Evolutionary conservation across 2,888 invertebrate genomes (phyloP).

Genomic region (Ochlodes sylvanus): DNA sequence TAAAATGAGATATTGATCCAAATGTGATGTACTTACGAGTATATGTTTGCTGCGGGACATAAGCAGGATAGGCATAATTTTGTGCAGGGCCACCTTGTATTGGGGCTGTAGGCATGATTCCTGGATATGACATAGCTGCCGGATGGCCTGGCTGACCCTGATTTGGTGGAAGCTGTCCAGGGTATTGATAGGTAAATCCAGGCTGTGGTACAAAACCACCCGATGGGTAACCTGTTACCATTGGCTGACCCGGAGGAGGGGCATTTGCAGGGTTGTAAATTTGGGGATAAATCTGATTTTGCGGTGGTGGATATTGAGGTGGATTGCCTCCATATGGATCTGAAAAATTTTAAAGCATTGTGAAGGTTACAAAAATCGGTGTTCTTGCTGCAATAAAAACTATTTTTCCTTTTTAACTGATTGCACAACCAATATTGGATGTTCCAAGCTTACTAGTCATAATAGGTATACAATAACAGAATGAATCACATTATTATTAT

Average conservation of each 20-base stretch:
- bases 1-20: not conserved
- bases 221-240: constrained; percentile 52
- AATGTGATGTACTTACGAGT: constrained; percentile 45
- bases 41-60: constrained; percentile 45
- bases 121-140: constrained; percentile 63
- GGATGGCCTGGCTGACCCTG: constrained; percentile 49
- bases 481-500: too few species aligned
- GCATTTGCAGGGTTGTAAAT: constrained; percentile 63
- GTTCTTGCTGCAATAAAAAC: not conserved
- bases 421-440: not conserved
- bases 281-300: constrained; percentile 68
- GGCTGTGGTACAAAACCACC: constrained; percentile 46
- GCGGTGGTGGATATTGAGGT: constrained; percentile 67
- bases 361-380: not conserved
- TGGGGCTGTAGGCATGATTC: constrained; percentile 48
- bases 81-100: constrained; percentile 30
- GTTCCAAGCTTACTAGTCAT: not conserved
- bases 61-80: constrained; percentile 45
- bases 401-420: not conserved
- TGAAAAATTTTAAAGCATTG: constrained; percentile 50
- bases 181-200: constrained; percentile 50
- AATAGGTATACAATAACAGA: too few species aligned
- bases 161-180: constrained; percentile 44
- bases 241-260: constrained; percentile 53
- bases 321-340: constrained; percentile 65